Base-by-base conservation (phyloP, 2,113 vertebrate species). In the Gopherus flavomarginatus region DNA sequence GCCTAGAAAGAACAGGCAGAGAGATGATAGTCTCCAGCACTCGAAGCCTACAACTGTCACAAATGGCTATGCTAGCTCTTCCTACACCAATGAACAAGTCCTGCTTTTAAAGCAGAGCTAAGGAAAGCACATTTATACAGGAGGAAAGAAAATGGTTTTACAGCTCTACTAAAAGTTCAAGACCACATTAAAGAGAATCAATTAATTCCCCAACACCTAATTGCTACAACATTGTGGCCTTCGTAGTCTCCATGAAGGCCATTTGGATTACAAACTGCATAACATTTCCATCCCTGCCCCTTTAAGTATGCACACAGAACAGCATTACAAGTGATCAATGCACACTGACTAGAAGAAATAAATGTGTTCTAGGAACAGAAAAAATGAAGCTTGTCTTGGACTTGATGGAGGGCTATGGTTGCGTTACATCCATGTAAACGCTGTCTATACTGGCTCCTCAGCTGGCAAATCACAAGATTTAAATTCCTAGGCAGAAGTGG, bases 311-410 rank as follows among this genome's bases (percentile, higher is more conserved):
- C 59, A 59, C 35, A 72, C 2, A 89, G 31, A 88, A 88, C 83
- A 81, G 53, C 12, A 62, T 29, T 29, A 62, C 56, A 88, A 42
- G 92, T 56, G 26, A 91, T 44, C 26, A 87, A 53, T 24, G 35
- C 19, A 83, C 83, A 87, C 1, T 85, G 49, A 90, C 83, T 53
- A 82, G 54, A 69, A 92, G 42, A 14, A 85, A 8, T 53, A 86
- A 86, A 85, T 0, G 8, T 49, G 53, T 86, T 83, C 1, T 19
- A 11, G 31, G 10, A 22, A 75, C 69, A 95, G 9, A 59, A 59
- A 95, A 93, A 92, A 52, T 80, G 54, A 91, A 91, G 10, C 49
- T 90, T 88, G 49, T 5, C 89, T 72, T 88, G 52, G 9, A 89
- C 24, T 5, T 35, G 11, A 65, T 35, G 31, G 62, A 38, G 19